phyloP scores from a whole-genome alignment of 2,888 invertebrate genomes.

The Sinodicranocentrus sp. region DNA sequence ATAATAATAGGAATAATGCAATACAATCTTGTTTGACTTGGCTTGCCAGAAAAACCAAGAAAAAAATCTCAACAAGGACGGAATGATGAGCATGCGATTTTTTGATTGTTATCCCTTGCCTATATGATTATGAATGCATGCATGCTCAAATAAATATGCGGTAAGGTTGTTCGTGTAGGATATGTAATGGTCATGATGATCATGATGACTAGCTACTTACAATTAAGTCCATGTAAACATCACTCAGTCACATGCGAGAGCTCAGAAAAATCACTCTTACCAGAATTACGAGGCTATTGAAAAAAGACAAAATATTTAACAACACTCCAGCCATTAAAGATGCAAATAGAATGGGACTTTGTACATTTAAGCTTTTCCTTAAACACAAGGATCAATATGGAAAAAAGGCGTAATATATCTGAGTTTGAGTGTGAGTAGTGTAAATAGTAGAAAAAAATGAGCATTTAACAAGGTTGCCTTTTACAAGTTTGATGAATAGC shows the following conservation, averaged over 20 bases:
- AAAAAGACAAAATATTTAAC: slow-evolving; percentile 45
- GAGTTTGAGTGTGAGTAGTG: not conserved
- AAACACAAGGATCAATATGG: too few relatives aligned
- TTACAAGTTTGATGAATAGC: slow-evolving; percentile 12
- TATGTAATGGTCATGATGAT: not conserved
- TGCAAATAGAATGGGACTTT: slow-evolving; percentile 33
- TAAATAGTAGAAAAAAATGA: slow-evolving; percentile 7
- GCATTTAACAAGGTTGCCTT: slow-evolving; percentile 8
- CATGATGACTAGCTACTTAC: slow-evolving; percentile 43
- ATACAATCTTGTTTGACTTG: too few relatives aligned
- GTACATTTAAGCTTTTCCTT: not conserved
- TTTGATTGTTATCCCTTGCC: slow-evolving; percentile 20
- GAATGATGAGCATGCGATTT: slow-evolving; percentile 51
- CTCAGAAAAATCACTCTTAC: not conserved
- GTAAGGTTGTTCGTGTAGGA: not conserved
- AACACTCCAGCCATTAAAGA: slow-evolving; percentile 35
- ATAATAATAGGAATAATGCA: too few relatives aligned
- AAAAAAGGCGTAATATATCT: too few relatives aligned
- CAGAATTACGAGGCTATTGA: not conserved
- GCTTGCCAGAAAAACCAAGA: too few relatives aligned
- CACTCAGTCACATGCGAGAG: slow-evolving; percentile 47
- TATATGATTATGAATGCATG: slow-evolving; percentile 38
- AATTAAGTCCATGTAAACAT: slow-evolving; percentile 57
- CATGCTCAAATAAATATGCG: slow-evolving; percentile 42
- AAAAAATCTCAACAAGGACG: too few relatives aligned